Base-by-base conservation (phyloP, 2,888 invertebrate genomes). In the Agonopterix subpropinquella region DNA sequence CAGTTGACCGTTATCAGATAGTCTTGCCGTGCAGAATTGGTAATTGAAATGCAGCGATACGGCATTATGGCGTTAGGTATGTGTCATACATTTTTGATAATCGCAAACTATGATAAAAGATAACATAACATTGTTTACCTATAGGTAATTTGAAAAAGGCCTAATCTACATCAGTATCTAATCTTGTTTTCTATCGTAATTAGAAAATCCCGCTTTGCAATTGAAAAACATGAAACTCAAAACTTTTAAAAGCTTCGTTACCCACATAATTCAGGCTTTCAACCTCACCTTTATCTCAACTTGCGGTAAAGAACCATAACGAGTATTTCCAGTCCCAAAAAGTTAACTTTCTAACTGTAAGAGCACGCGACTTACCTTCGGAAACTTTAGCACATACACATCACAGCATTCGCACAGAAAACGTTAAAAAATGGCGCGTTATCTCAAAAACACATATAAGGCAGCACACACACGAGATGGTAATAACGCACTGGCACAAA, bases 401-500 rank as follows among this genome's bases (percentile, higher is more conserved):
- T 74, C 57, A 71, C 73, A 74, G 57, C 18, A 47, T 50, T 28
- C 59, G 53, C 57, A 57, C 65, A 57, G 62, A 65, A 58, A 65
- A 63, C 58, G 56, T 64, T 62, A 50, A 53, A 39, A 39, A 39
- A n/a, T 39, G 0, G 55, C 53, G 28, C 54, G 63, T 60, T 53
- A 58, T 51, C 53, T 53, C 58, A 56, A 55, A 63, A 61, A 62
- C 65, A 67, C 70, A 59, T 58, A 50, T 61, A 65, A 58, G 61
- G 61, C 58, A 50, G 56, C 69, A 76, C 70, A 62, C 54, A 64
- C 68, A 71, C 67, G 44, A 54, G 49, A 49, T 45, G 57, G 56
- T 55, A 56, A 54, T 59, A 62, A 56, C 50, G 55, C 77, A 81
- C 80, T 75, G 67, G 67, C 78, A 79, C 76, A 69, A 69, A 66